Conservation (phyloP, 2,797 vertebrate genomes). For the Menidia menidia region DNA sequence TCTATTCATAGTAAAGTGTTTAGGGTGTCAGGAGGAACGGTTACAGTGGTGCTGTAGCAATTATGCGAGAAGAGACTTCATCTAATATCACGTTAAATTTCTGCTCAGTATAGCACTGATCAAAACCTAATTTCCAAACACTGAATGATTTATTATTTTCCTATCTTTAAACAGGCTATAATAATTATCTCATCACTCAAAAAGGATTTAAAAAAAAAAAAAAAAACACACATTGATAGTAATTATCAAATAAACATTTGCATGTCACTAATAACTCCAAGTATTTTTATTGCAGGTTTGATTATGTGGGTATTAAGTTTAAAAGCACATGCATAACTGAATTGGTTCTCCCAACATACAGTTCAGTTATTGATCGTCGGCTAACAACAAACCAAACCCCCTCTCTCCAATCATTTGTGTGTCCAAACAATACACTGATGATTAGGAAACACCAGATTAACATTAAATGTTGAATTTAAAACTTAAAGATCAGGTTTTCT, state of each 20-base stretch:
- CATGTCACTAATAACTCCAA: too few species aligned
- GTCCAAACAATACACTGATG: background rate
- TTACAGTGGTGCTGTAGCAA: background rate
- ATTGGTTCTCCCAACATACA: too few species aligned
- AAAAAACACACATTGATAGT: too few species aligned
- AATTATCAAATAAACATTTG: too few species aligned
- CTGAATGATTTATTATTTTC: background rate
- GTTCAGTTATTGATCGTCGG: too few species aligned
- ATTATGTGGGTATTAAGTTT: too few species aligned
- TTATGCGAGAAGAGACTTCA: background rate
- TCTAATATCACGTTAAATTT: background rate
- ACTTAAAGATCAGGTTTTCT: background rate
- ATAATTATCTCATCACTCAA: background rate
- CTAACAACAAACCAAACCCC: too few species aligned
- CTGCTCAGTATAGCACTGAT: background rate
- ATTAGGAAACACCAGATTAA: background rate
- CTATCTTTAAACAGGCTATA: background rate
- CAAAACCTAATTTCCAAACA: background rate
- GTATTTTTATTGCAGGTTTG: too few species aligned
- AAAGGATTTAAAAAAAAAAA: too few species aligned
- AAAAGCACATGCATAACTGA: too few species aligned
- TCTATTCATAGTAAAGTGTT: background rate
- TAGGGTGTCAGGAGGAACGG: background rate
- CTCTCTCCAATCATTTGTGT: background rate
- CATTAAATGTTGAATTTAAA: too few species aligned